phyloP scores from a whole-genome alignment of 2,888 invertebrate species.

The Congeria kusceri region DNA sequence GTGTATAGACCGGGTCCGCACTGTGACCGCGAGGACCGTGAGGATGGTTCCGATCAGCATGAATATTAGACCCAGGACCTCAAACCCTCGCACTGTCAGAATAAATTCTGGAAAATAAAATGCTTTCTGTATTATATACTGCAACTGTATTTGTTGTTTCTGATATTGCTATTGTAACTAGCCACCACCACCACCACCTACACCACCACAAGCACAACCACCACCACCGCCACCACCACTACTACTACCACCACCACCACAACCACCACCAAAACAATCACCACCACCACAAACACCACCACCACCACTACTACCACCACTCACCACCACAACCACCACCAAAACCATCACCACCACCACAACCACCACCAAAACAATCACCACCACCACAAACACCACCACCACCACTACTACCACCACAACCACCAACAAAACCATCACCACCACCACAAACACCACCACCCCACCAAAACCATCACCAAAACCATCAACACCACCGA shows the following conservation, averaged over 20 bases:
- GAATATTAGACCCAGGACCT: slow-evolving; percentile 50
- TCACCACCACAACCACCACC: slow-evolving; percentile 33
- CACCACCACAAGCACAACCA: no score
- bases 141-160: no score
- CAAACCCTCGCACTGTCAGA: slow-evolving; percentile 51
- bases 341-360: slow-evolving; percentile 48
- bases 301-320: background rate
- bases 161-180: no score
- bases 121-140: background rate
- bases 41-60: slow-evolving; percentile 37
- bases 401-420: slow-evolving; percentile 45
- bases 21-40: slow-evolving; percentile 32
- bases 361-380: slow-evolving; percentile 49
- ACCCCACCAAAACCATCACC: no score
- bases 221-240: slow-evolving; percentile 25
- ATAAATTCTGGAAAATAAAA: slow-evolving; percentile 55
- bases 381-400: slow-evolving; percentile 46
- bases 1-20: slow-evolving; percentile 39
- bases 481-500: no score
- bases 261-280: no score
- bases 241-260: slow-evolving; percentile 31
- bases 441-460: no score
- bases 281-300: no score
- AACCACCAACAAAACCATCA: no score
- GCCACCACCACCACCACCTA: no score